A percentile compares a stretch with the other conserved stretches of the same genome.
These are phyloP conservation scores for Fragum sueziense DNA, from an alignment of 2,888 invertebrate genomes.

Conservation along the genomic window DNA sequence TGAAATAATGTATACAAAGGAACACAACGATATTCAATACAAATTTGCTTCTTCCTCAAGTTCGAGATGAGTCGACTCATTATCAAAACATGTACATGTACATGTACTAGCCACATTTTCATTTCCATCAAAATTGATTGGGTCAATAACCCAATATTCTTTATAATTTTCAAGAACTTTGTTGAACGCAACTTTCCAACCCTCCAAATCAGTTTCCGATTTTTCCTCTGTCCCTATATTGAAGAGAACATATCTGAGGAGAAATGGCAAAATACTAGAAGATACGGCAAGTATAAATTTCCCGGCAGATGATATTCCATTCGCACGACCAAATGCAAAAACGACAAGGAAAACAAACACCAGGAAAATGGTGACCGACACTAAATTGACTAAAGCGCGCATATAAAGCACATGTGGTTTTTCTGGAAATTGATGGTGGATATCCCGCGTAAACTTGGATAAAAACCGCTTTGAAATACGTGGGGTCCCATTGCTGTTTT, in stretches of 20 bases:
- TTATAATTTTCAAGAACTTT: too few relatives aligned
- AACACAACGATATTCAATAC: too few relatives aligned
- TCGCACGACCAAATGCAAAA: constrained; percentile 47
- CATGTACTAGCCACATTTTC: too few relatives aligned
- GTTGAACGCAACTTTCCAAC: constrained; percentile 31
- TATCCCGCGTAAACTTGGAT: constrained; percentile 23
- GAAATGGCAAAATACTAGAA: constrained; percentile 43
- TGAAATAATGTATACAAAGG: too few relatives aligned
- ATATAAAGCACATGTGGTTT: constrained; percentile 37
- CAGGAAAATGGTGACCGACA: constrained; percentile 31
- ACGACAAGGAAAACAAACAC: constrained; percentile 47
- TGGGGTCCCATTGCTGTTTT: constrained; percentile 33
- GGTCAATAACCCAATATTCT: too few relatives aligned
- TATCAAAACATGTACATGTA: too few relatives aligned
- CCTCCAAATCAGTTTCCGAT: constrained; percentile 33
- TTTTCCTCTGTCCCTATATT: constrained; percentile 11
- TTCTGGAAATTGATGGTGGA: constrained; percentile 36
- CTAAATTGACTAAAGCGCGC: constrained; percentile 40
- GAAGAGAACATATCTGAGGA: constrained; percentile 43
- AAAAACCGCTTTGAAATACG: constrained; percentile 42
- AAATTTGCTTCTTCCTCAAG: too few relatives aligned
- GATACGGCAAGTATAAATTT: constrained; percentile 36
- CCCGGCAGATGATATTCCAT: constrained; percentile 33
- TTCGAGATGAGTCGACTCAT: too few relatives aligned
- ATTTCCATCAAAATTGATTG: too few relatives aligned